Evolutionary conservation across 1,140 invertebrate genomes (phyloP).

Genomic region (Galendromus occidentalis): DNA sequence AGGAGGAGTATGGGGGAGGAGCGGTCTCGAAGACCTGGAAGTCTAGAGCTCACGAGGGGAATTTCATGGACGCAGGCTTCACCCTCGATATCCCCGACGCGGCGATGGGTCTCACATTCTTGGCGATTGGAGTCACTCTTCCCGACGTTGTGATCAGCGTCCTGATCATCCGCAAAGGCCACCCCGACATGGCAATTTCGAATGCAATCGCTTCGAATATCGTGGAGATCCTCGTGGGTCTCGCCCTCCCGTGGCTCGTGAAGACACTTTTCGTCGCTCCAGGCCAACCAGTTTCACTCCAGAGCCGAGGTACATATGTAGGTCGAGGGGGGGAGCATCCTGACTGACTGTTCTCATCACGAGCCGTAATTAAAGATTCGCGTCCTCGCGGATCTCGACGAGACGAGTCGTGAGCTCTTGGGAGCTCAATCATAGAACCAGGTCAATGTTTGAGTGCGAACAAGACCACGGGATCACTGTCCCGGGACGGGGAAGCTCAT

Average conservation of each 20-base stretch:
- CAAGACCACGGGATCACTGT: no score
- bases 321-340: slow-evolving; percentile 22
- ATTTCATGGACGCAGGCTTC: slow-evolving; percentile 51
- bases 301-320: slow-evolving; percentile 52
- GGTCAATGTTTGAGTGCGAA: no score
- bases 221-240: slow-evolving; percentile 87
- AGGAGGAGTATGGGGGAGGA: neutral
- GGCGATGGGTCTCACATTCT: slow-evolving; percentile 85
- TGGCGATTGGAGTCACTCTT: slow-evolving; percentile 87
- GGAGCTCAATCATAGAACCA: no score
- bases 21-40: neutral
- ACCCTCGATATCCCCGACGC: slow-evolving; percentile 76
- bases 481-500: no score
- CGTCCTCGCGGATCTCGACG: neutral
- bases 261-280: slow-evolving; percentile 68
- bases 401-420: neutral
- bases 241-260: slow-evolving; percentile 88
- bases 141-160: slow-evolving; percentile 42
- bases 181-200: slow-evolving; percentile 95
- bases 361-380: neutral
- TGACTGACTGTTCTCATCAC: neutral
- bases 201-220: slow-evolving; percentile 95
- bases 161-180: slow-evolving; percentile 29
- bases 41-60: no score
- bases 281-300: slow-evolving; percentile 61